phyloP scores from a whole-genome alignment of 2,888 invertebrate genomes.

The Tuta absoluta region DNA sequence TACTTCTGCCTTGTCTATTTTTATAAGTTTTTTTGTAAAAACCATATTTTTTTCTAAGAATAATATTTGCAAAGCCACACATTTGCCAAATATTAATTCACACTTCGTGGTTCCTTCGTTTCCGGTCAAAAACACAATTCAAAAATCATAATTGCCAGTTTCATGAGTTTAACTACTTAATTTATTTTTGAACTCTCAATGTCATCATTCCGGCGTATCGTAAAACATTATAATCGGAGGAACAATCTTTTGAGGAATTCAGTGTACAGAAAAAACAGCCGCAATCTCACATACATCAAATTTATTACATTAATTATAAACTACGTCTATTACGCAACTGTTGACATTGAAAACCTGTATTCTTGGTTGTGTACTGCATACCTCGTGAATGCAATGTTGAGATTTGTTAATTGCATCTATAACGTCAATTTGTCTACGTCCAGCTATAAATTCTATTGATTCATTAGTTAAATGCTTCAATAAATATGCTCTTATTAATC shows the following conservation, averaged over 20 bases:
- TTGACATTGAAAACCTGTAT: slow-evolving; percentile 32
- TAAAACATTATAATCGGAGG: slow-evolving; percentile 17
- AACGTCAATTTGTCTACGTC: slow-evolving; percentile 15
- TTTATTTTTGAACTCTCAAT: slow-evolving; percentile 20
- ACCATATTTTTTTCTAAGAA: too few species aligned
- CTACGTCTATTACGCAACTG: slow-evolving; percentile 30
- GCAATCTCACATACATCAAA: slow-evolving; percentile 28
- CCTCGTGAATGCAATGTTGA: slow-evolving; percentile 13
- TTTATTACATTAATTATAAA: slow-evolving; percentile 31
- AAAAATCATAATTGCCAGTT: slow-evolving; percentile 19
- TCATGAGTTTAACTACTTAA: slow-evolving; percentile 18
- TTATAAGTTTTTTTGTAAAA: too few species aligned
- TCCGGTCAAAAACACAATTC: slow-evolving; percentile 16
- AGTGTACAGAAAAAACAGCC: slow-evolving; percentile 20
- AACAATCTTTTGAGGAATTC: slow-evolving; percentile 16
- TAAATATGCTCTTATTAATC: background rate
- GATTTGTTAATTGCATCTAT: slow-evolving; percentile 17
- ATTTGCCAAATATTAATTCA: background rate
- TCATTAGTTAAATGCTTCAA: background rate
- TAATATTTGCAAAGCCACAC: background rate
- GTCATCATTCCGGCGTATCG: slow-evolving; percentile 16
- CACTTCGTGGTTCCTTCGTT: slow-evolving; percentile 8
- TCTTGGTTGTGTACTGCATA: slow-evolving; percentile 2
- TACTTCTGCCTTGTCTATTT: too few species aligned
- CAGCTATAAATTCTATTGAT: slow-evolving; percentile 7